phyloP scores from a whole-genome alignment of 2,797 vertebrate species.

The Sebastes itinus region DNA sequence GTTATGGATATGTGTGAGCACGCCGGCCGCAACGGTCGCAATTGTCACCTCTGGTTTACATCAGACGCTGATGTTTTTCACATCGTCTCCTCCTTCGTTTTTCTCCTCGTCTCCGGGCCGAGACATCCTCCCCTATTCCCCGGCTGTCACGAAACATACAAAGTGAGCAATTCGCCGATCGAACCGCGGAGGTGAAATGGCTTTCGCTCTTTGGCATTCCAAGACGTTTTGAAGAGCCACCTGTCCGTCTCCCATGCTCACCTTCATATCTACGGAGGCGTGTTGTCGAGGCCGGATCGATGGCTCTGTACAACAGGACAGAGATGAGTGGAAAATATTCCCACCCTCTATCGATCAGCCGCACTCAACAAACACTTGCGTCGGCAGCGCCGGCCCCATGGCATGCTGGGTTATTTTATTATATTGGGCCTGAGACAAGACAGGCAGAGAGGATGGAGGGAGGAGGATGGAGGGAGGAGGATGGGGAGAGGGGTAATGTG shows the following conservation, averaged over 20 bases:
- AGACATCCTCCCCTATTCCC: neutral
- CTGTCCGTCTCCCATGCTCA: neutral
- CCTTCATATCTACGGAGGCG: neutral
- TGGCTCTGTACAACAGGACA: constrained; percentile 31
- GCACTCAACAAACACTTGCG: constrained; percentile 7
- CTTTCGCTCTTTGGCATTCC: constrained; percentile 4
- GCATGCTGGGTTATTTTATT: constrained; percentile 47
- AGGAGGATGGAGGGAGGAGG: neutral
- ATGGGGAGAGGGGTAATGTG: constrained; percentile 39
- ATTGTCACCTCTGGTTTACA: neutral
- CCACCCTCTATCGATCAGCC: constrained; percentile 43
- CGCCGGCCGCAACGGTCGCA: neutral
- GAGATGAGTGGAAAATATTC: constrained; percentile 56
- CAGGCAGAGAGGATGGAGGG: neutral
- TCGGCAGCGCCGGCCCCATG: neutral
- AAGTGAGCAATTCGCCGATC: neutral
- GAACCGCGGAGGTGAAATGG: neutral
- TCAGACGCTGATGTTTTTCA: neutral
- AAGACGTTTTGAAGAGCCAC: constrained; percentile 8
- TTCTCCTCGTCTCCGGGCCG: neutral
- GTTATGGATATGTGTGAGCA: neutral
- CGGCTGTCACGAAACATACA: neutral
- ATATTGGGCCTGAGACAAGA: constrained; percentile 30
- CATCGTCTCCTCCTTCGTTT: neutral
- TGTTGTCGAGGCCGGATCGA: constrained; percentile 20